These are phyloP conservation scores for Eurystomus glaucurus DNA, from an alignment of 2,797 vertebrate species.

Conservation along the genomic window DNA sequence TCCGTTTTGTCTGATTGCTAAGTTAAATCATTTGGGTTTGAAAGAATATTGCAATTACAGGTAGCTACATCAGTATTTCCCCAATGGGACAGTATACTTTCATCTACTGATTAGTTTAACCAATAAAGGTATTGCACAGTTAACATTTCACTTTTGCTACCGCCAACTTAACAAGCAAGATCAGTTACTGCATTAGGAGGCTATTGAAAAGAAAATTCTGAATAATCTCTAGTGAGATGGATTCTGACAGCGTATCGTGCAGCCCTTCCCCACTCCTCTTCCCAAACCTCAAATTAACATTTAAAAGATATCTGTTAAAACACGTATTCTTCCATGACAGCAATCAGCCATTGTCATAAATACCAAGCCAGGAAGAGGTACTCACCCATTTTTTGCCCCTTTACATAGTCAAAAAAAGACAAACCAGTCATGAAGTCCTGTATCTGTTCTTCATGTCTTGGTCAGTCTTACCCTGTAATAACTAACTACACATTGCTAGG, in stretches of 20 bases:
- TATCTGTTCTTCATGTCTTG: not conserved
- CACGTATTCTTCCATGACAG: not conserved
- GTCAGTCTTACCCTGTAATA: not conserved
- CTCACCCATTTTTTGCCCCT: not conserved
- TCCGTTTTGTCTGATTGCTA: conserved; percentile 15
- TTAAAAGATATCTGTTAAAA: not conserved
- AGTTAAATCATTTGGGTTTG: conserved; percentile 32
- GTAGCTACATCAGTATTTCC: not conserved
- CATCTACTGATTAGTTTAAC: not conserved
- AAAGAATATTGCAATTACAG: not conserved
- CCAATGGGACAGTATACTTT: not conserved
- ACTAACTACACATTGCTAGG: not conserved
- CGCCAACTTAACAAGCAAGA: not conserved
- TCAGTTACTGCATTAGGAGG: not conserved
- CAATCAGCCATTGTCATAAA: not conserved
- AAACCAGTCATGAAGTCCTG: not conserved
- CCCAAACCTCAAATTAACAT: not conserved
- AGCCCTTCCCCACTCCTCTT: not conserved
- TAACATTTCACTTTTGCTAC: not conserved
- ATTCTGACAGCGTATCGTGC: not conserved
- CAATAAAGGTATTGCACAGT: not conserved
- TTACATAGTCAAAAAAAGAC: not conserved
- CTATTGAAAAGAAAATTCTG: not conserved
- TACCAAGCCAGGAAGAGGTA: not conserved
- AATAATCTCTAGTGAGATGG: not conserved